phyloP scores from a whole-genome alignment of 2,888 invertebrate species.

The Colostygia pectinataria region DNA sequence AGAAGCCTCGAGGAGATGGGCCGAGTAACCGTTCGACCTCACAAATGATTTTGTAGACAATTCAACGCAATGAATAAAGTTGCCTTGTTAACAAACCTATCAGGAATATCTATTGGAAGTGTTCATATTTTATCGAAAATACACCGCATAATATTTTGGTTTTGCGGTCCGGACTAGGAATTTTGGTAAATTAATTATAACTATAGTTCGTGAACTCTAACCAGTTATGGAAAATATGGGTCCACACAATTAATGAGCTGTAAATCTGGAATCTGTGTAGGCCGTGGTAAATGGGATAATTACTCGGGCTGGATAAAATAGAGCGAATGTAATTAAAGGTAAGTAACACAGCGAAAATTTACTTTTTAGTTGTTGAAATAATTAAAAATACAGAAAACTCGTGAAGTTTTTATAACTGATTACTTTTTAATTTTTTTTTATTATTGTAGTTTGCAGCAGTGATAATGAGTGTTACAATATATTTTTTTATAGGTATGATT shows the following conservation, averaged over 20 bases:
- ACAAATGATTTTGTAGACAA: conserved; percentile 65
- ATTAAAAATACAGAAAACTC: background rate
- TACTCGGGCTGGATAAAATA: background rate
- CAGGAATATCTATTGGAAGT: conserved; percentile 70
- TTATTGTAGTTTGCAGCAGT: too few species aligned
- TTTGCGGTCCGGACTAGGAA: conserved; percentile 33
- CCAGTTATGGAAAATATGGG: conserved; percentile 9
- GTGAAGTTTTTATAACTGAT: too few species aligned
- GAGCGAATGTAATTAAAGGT: too few species aligned
- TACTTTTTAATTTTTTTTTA: too few species aligned
- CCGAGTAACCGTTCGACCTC: conserved; percentile 43
- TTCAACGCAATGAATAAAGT: conserved; percentile 81
- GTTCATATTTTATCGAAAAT: conserved; percentile 64
- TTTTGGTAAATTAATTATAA: conserved; percentile 28
- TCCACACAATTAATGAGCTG: conserved; percentile 9
- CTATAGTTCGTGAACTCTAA: conserved; percentile 29
- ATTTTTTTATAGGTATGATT: too few species aligned
- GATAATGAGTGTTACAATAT: too few species aligned
- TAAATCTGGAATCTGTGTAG: conserved; percentile 1
- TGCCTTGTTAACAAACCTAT: conserved; percentile 76
- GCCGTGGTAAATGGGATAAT: conserved; percentile 8
- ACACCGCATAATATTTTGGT: conserved; percentile 55
- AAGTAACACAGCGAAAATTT: conserved; percentile 7
- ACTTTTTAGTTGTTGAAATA: conserved; percentile 1
- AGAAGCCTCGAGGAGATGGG: conserved; percentile 56